Evolutionary conservation across 2,888 invertebrate species (phyloP), one percentile per base, ranked within the genome.

Genomic region (Noctuana brunneofusca): DNA sequence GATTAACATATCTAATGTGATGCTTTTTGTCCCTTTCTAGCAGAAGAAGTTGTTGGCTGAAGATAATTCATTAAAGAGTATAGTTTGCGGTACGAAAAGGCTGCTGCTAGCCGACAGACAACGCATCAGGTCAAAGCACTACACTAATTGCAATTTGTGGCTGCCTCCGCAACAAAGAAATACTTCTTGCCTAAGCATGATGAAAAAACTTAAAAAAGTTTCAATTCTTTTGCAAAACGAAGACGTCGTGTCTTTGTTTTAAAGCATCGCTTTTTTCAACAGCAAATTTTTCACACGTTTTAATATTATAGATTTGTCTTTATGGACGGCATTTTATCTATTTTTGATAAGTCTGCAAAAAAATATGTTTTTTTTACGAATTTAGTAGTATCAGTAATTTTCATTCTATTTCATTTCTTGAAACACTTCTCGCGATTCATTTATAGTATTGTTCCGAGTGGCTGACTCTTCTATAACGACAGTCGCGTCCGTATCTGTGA

Each of bases 141-240:
- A 65, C 70, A 68, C 68, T 75, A 73, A 75, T 75, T 75, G 70
- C 72, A 73, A 73, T 69, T 71, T 71, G 69, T 63, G 69, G 70
- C 65, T 63, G 68, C 57, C 67, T 64, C 63, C 63, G 64, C 62
- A 67, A 72, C 70, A 71, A 72, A 71, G 72, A 69, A 71, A 69
- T 66, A 65, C 69, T 64, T 48, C 60, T 55, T 41, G 62, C 50
- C 50, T 30, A 49, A 63, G 62, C 55, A 63, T 63, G 56, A 63
- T 63, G 55, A 63, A 63, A 55, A 56, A 63, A 63, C 56, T 63
- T 63, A 50, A 55, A 50, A 53, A 5, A 55, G 43, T 56, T 49
- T 63, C 27, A 56, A 50, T 56, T 41, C 32, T 24, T 50, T 52
- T 16, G 14, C 12, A 24, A 32, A 63, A 56, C 16, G 20, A 14